Evolutionary conservation across 2,797 vertebrate genomes (phyloP).

Genomic region (Adrianichthys oophorus): DNA sequence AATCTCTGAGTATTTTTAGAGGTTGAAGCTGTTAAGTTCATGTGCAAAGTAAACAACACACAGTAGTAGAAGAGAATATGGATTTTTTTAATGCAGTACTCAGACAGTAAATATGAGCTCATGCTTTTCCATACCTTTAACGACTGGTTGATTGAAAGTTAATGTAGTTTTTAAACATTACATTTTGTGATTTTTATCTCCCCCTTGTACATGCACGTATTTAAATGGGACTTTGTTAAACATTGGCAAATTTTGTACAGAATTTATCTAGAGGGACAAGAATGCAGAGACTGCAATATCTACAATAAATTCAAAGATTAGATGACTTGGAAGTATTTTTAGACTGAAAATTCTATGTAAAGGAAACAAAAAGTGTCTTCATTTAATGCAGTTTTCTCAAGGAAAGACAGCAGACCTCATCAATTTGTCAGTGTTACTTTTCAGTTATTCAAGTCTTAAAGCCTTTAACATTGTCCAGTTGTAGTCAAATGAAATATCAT

Average conservation of each 20-base stretch:
- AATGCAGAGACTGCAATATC: too few relatives aligned
- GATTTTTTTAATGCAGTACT: not conserved
- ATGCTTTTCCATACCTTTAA: not conserved
- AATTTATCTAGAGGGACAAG: too few relatives aligned
- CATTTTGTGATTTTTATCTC: conserved; percentile 5
- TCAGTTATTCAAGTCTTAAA: too few relatives aligned
- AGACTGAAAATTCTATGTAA: not conserved
- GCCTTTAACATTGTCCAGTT: not conserved
- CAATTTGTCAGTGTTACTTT: not conserved
- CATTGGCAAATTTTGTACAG: too few relatives aligned
- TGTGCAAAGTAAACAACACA: not conserved
- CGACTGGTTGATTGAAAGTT: conserved; percentile 10
- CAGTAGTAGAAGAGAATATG: not conserved
- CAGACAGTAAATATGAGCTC: not conserved
- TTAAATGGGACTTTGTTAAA: not conserved
- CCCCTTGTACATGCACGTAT: not conserved
- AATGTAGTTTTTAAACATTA: conserved; percentile 9
- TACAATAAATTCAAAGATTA: too few relatives aligned
- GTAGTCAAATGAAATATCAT: not conserved
- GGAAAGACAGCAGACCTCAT: not conserved
- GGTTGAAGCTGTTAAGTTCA: not conserved
- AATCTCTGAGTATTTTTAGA: too few relatives aligned
- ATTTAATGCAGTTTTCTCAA: not conserved
- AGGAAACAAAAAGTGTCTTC: not conserved
- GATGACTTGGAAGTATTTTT: too few relatives aligned